Conservation (phyloP, 2,888 invertebrate species). For the Leptothorax acervorum region DNA sequence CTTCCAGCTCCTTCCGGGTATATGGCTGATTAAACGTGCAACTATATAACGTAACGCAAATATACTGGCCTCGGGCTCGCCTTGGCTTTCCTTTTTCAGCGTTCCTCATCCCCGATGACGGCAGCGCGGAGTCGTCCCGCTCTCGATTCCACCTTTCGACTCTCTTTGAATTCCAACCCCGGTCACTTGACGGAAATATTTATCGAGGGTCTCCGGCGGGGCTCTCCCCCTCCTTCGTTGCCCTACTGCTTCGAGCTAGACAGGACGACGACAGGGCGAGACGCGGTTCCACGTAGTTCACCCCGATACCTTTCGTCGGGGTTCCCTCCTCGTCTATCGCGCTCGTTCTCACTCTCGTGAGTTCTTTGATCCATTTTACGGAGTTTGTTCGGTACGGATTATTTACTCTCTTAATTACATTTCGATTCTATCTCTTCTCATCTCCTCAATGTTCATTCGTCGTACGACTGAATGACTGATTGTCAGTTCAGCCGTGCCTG, state of each 20-base stretch:
- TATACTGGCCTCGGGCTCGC: conserved; percentile 77
- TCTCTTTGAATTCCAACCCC: conserved; percentile 83
- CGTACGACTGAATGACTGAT: conserved; percentile 55
- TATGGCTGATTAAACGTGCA: conserved; percentile 85
- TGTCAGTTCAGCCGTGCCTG: conserved; percentile 33
- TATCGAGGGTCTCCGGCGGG: conserved; percentile 80
- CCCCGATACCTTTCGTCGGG: conserved; percentile 68
- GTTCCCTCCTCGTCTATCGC: conserved; percentile 15
- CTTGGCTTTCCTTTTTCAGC: conserved; percentile 54
- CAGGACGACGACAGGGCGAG: conserved; percentile 76
- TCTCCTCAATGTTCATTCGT: conserved; percentile 28
- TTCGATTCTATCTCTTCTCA: conserved; percentile 76
- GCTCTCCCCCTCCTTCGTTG: conserved; percentile 69
- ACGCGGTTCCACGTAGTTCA: conserved; percentile 66
- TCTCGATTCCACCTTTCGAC: conserved; percentile 83
- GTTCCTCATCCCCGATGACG: conserved; percentile 57
- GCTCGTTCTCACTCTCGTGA: conserved; percentile 70
- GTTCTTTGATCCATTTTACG: conserved; percentile 82
- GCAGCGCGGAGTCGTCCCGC: conserved; percentile 72
- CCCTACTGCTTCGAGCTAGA: conserved; percentile 73
- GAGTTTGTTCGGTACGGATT: conserved; percentile 82
- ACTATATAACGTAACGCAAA: conserved; percentile 85
- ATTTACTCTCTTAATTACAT: conserved; percentile 85
- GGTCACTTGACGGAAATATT: conserved; percentile 85
- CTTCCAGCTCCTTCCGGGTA: conserved; percentile 79